Conservation (phyloP, 2,113 vertebrate genomes). For the Peromyscus maniculatus region DNA sequence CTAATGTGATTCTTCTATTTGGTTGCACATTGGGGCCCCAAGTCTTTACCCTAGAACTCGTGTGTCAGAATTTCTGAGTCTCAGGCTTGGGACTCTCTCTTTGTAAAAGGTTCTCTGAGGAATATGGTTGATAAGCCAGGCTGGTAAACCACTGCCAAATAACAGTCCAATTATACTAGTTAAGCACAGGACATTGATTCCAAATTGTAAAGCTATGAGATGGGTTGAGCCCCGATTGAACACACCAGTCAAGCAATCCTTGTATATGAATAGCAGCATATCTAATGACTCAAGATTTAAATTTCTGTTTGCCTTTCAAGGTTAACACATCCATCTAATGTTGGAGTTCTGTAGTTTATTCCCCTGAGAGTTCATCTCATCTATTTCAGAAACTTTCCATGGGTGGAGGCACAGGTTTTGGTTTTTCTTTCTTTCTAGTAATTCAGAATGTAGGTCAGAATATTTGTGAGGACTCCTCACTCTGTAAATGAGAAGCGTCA, state of each 20-base stretch:
- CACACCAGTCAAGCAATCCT: neutral
- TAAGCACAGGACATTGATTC: neutral
- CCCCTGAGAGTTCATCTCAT: neutral
- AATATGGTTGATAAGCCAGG: neutral
- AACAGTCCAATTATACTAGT: neutral
- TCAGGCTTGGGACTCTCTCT: neutral
- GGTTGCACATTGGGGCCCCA: neutral
- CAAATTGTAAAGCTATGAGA: neutral
- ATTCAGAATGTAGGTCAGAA: slow-evolving; percentile 65
- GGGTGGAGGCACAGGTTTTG: neutral
- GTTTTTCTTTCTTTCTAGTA: neutral
- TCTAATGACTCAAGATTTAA: neutral
- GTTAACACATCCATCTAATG: neutral
- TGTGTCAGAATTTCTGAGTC: slow-evolving; percentile 24
- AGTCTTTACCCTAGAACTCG: neutral
- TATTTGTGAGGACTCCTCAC: slow-evolving; percentile 22
- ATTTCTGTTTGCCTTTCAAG: neutral
- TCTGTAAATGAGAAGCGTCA: neutral
- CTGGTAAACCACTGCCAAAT: neutral
- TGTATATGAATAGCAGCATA: neutral
- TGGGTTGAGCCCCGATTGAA: neutral
- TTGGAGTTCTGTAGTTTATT: neutral
- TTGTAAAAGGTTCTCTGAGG: neutral
- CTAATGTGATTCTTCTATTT: neutral
- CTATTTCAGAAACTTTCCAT: neutral